Conservation (phyloP, 2,888 invertebrate genomes). For the Aphodius granarius region DNA sequence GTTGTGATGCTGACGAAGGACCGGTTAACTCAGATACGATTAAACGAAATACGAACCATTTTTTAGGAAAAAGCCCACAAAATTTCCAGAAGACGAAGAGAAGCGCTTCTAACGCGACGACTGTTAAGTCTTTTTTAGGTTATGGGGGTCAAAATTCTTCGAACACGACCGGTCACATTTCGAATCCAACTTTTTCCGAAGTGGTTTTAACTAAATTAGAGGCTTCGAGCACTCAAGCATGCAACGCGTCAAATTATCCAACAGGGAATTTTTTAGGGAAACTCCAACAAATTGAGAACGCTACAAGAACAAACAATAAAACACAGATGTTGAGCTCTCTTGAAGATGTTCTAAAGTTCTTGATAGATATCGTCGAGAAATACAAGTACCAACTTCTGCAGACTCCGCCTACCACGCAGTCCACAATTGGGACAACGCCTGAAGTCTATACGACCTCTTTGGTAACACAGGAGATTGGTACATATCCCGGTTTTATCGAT, state of each 20-base stretch:
- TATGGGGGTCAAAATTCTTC: neutral
- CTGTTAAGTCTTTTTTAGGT: neutral
- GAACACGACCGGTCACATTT: neutral
- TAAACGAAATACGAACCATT: neutral
- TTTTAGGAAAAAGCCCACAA: neutral
- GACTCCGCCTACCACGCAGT: neutral
- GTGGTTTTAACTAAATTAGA: conserved; percentile 3
- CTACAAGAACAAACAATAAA: conserved; percentile 6
- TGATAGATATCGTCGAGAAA: neutral
- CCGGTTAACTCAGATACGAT: neutral
- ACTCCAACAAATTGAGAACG: neutral
- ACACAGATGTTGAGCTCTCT: neutral
- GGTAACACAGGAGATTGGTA: neutral
- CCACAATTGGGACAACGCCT: neutral
- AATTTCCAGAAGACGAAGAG: neutral
- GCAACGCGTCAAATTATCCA: neutral
- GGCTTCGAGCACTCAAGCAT: neutral
- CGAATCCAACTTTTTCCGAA: conserved; percentile 3
- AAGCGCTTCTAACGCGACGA: neutral
- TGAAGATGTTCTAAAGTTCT: neutral
- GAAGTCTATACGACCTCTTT: neutral
- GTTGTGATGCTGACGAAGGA: neutral
- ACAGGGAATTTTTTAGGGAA: neutral
- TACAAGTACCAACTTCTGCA: neutral
- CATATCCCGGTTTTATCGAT: neutral